Conservation (phyloP, 2,113 vertebrate genomes). For the Dendropsophus ebraccatus region DNA sequence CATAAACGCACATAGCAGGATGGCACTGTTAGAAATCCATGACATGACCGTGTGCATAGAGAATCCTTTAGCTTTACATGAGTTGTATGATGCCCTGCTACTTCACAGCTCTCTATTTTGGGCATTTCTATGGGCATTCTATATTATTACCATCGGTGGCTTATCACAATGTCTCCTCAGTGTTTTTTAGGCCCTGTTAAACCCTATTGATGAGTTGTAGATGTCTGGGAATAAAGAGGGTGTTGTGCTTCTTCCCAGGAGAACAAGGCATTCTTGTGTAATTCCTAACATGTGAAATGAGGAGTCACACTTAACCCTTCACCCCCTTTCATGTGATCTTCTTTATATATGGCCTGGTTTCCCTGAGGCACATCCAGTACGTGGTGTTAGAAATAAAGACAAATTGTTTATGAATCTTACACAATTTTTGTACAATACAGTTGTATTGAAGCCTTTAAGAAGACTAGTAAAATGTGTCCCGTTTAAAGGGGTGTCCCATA, state of each 20-base stretch:
- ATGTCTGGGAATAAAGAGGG: background rate
- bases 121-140: background rate
- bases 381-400: too few species aligned
- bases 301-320: slow-evolving; percentile 39
- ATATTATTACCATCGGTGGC: background rate
- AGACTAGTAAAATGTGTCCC: too few species aligned
- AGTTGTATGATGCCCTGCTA: background rate
- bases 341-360: background rate
- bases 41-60: too few species aligned
- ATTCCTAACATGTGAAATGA: background rate
- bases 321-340: slow-evolving; percentile 26
- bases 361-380: background rate
- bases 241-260: background rate
- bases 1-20: too few species aligned
- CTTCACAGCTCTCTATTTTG: background rate
- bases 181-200: background rate
- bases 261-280: slow-evolving; percentile 43
- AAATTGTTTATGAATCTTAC: too few species aligned
- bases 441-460: too few species aligned
- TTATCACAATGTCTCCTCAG: slow-evolving; percentile 31
- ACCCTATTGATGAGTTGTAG: slow-evolving; percentile 1
- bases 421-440: too few species aligned
- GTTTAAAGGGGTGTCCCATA: too few species aligned
- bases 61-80: background rate
- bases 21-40: too few species aligned